Percentiles rank a stretch among this genome's conserved stretches.
Conservation (phyloP, 2,113 vertebrate genomes). For the Marcusenius ussheri region DNA sequence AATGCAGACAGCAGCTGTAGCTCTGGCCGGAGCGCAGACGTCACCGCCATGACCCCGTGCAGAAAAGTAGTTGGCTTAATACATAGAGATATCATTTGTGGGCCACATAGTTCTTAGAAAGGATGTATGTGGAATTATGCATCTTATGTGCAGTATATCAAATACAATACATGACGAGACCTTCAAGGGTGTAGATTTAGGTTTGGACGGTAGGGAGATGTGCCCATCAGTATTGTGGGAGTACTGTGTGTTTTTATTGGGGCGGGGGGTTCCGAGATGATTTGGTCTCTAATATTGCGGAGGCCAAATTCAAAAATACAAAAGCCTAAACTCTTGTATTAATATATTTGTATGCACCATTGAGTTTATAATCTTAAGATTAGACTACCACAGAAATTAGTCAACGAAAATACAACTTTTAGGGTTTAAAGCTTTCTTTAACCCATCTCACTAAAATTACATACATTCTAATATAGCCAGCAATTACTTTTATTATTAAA, state of each 20-base stretch:
- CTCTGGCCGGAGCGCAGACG: no score
- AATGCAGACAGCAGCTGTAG: no score
- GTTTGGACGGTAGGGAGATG: not conserved
- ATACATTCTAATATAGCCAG: not conserved
- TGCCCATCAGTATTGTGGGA: not conserved
- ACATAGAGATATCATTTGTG: no score
- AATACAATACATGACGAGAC: not conserved
- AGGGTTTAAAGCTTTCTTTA: not conserved
- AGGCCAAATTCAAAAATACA: no score
- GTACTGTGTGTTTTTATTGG: no score
- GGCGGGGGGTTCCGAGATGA: no score
- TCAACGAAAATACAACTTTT: not conserved
- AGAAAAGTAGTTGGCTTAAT: no score
- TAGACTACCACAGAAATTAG: not conserved
- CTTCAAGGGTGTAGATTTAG: not conserved
- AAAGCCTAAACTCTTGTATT: no score
- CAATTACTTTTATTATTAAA: not conserved
- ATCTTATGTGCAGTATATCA: not conserved
- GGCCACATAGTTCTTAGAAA: not conserved
- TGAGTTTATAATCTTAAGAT: not conserved
- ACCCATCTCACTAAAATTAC: not conserved
- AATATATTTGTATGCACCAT: no score
- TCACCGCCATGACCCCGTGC: no score
- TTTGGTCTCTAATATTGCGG: no score
- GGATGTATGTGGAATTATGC: not conserved